Base-by-base conservation (phyloP, 2,888 invertebrate genomes). In the Eupelmus urozonus region DNA sequence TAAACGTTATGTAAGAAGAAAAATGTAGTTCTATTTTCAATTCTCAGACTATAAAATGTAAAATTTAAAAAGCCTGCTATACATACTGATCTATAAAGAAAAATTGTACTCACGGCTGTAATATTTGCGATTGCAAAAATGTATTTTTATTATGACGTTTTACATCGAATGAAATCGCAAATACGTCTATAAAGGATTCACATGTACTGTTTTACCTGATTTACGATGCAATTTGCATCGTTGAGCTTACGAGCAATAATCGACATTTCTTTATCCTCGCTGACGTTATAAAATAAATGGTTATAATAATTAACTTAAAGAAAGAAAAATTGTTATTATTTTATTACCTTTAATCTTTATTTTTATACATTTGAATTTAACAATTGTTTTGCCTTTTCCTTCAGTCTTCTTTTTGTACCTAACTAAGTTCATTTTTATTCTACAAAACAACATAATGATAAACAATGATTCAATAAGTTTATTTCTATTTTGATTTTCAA, bases 111-210 rank as follows among this genome's bases (percentile, higher is more conserved):
- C 51, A 51, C 57, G 25, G 51, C 25, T 76, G 51, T 55, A 70
- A 76, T 16, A 57, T 25, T 42, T 76, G 45, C 45, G 45, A 40
- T 67, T 76, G 45, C 13, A n/a, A 76, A 42, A 80, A 63, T 80
- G 78, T 82, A 82, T 82, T 81, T 80, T 81, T 79, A 74, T 81
- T 78, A 79, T 51, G 51, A 71, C 18, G 73, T 79, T 79, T 80
- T 81, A 81, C 79, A 82, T 78, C 70, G 78, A 80, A 76, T 62
- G 55, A 55, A 73, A 65, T 73, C 51, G 25, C 29, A 75, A 40
- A 69, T 9, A 53, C 67, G 40, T 60, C 42, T 75, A 62, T 27
- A 42, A 3, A 49, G n/a, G 51, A 53, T 65, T 53, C 42, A 42
- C 65, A n/a, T 29, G n/a, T 27, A 49, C 20, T 57, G 27, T 67